Base-by-base conservation (phyloP, 2,888 invertebrate species). In the Drosophila aldrichi region DNA sequence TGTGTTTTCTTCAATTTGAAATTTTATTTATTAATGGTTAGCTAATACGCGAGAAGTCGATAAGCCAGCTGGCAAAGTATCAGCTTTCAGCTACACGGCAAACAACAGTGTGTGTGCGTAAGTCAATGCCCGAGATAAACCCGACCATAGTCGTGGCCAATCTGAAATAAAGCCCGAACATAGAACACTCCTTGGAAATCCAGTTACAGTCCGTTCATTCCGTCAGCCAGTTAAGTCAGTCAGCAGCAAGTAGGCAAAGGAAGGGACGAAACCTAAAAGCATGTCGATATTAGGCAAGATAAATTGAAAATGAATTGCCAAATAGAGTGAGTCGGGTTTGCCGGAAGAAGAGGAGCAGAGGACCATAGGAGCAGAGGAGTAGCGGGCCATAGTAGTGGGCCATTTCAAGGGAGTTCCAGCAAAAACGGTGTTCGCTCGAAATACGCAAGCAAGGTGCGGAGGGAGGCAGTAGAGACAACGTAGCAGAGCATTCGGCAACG, bases 211-310 rank as follows among this genome's bases (percentile, higher is more conserved):
- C 32, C 61, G 57, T 69, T 72, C 62, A 48, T 66, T 65, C 58
- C 58, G 59, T 74, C 78, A 76, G 75, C 69, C 70, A 77, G 78
- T 71, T 70, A 75, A 83, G 75, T 65, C 75, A 74, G 77, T 70
- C 78, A 67, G 46, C 40, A 75, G 71, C 32, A 59, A 51, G 54
- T 51, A 75, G 63, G 43, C 59, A 57, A 54, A 43, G 38, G 34
- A 52, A 59, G 59, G 63, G 65, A 59, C 68, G 65, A 64, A 69
- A 69, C 89, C 74, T 81, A 72, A 72, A 76, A 80, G 73, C 88
- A 80, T 88, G 90, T 88, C 90, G 88, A 89, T 89, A 89, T 88
- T 88, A 88, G 85, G 88, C 88, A 80, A 88, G 90, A 89, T 85
- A 85, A 89, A 85, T 85, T 85, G 88, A 88, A 85, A 85, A 89